These are phyloP conservation scores for Xenotilapia caudafasciata DNA, from an alignment of 2,113 vertebrate species.

Conservation along the genomic window DNA sequence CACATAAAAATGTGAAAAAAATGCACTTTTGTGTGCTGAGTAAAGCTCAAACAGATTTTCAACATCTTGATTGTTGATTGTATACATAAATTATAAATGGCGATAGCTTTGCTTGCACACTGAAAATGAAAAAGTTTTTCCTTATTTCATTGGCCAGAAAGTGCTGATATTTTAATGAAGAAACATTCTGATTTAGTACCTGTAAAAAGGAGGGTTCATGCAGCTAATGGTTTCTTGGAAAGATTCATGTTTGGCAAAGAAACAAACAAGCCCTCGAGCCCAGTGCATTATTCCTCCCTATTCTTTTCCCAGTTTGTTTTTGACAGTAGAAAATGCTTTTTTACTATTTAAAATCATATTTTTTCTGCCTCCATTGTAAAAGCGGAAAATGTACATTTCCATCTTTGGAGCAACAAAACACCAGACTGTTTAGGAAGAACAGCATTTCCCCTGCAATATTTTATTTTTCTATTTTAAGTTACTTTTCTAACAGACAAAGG, in stretches of 20 bases:
- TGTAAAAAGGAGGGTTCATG: not conserved
- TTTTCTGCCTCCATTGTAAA: not conserved
- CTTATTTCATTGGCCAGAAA: not conserved
- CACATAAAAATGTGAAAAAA: not conserved
- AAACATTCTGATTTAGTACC: not conserved
- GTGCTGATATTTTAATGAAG: not conserved
- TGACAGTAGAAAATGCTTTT: not conserved
- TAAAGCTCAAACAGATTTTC: not conserved
- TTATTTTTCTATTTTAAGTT: not conserved
- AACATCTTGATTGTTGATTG: not conserved
- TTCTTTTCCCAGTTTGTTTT: not conserved
- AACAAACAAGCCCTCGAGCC: not conserved
- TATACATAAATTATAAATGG: constrained; percentile 1
- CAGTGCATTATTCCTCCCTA: not conserved
- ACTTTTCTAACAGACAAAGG: not conserved
- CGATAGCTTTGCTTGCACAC: not conserved
- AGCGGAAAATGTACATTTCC: fast-evolving
- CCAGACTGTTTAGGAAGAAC: not conserved
- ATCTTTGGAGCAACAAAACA: not conserved
- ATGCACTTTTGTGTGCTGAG: not conserved
- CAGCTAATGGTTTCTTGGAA: not conserved
- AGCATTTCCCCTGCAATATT: not conserved
- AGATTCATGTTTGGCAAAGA: not conserved
- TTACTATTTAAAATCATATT: not conserved
- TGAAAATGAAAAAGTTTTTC: not conserved